Conservation (phyloP, 2,888 invertebrate genomes). For the Molorchus minor region DNA sequence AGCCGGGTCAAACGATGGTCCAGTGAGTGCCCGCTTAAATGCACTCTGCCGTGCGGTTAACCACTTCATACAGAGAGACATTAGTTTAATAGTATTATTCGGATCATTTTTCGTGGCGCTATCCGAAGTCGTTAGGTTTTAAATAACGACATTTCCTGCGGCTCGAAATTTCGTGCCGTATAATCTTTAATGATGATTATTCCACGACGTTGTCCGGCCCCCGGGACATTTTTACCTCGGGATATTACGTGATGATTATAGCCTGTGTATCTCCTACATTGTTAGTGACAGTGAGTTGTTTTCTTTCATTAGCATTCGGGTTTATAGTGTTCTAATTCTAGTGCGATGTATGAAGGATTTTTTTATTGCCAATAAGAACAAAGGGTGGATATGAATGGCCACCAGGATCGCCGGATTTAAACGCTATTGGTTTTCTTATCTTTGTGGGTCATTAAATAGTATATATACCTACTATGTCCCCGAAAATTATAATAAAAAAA, state of each 20-base stretch:
- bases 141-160: constrained; percentile 47
- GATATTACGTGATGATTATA: constrained; percentile 13
- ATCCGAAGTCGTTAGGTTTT: constrained; percentile 44
- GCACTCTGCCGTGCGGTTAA: constrained; percentile 16
- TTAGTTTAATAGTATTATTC: constrained; percentile 31
- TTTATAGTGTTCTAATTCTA: too few species aligned
- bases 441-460: too few species aligned
- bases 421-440: too few species aligned
- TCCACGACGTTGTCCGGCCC: not conserved
- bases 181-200: constrained; percentile 36
- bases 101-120: constrained; percentile 31
- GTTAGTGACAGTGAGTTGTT: constrained; percentile 2
- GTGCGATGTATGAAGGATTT: too few species aligned
- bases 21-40: not conserved
- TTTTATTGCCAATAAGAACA: too few species aligned
- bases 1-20: too few species aligned
- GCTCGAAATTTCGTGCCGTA: constrained; percentile 36
- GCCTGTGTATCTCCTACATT: not conserved
- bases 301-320: too few species aligned
- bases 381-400: too few species aligned
- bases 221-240: constrained; percentile 11
- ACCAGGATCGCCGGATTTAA: too few species aligned
- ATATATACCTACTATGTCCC: too few species aligned
- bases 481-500: too few species aligned
- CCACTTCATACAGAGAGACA: constrained; percentile 13